Conservation (phyloP, 2,888 invertebrate species). For the Incurvaria masculella region DNA sequence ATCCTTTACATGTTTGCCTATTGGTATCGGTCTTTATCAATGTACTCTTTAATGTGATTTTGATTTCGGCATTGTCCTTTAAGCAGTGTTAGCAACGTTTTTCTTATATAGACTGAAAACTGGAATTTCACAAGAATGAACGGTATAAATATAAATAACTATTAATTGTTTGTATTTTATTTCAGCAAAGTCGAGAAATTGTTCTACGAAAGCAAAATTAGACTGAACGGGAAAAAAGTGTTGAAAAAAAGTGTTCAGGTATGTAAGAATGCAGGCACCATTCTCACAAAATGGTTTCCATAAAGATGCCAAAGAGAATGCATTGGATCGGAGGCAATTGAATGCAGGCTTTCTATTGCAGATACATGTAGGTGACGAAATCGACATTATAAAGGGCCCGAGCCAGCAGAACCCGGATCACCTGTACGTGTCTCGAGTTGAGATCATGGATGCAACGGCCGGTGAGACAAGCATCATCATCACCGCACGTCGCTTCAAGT, state of each 20-base stretch:
- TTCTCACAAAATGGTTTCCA: slow-evolving; percentile 1
- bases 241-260: slow-evolving; percentile 71
- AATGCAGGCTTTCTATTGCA: no score
- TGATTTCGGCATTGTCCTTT: no score
- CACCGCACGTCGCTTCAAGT: slow-evolving; percentile 65
- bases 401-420: slow-evolving; percentile 67
- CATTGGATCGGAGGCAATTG: no score
- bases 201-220: slow-evolving; percentile 78
- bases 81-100: no score
- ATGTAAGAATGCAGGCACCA: slow-evolving; percentile 31
- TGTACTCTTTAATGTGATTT: no score
- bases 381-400: slow-evolving; percentile 70
- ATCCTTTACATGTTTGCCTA: no score
- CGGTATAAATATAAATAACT: no score
- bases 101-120: no score
- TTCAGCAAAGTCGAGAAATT: slow-evolving; percentile 74
- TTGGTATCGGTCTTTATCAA: no score
- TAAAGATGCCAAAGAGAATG: no score
- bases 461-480: slow-evolving; percentile 57
- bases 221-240: slow-evolving; percentile 74
- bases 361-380: slow-evolving; percentile 68
- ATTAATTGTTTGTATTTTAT: slow-evolving; percentile 18
- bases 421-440: slow-evolving; percentile 65
- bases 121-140: no score
- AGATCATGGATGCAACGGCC: slow-evolving; percentile 53